Conservation (phyloP, 1,140 invertebrate species). For the Eulimnadia texana region DNA sequence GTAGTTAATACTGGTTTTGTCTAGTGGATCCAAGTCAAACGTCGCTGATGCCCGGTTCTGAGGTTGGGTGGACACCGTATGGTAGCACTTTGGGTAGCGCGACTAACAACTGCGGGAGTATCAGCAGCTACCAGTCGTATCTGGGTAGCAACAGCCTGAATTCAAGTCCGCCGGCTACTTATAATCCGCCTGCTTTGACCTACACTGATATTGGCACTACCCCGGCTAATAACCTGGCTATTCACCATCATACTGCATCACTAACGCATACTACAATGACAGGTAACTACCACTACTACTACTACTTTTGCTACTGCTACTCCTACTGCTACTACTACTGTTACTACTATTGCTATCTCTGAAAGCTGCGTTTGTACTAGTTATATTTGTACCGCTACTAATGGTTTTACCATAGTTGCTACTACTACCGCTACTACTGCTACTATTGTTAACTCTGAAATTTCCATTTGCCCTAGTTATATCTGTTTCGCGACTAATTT, state of each 20-base stretch:
- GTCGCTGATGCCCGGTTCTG: background rate
- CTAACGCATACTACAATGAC: background rate
- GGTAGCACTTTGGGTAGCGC: conserved; percentile 5
- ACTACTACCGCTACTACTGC: no score
- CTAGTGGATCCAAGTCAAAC: background rate
- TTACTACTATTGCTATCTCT: no score
- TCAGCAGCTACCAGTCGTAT: conserved; percentile 5
- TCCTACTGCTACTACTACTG: no score
- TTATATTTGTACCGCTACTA: no score
- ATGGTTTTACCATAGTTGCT: no score
- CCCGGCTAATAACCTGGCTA: background rate
- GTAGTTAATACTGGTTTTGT: background rate
- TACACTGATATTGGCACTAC: background rate
- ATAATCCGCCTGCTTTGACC: conserved; percentile 8
- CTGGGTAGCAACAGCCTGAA: conserved; percentile 1
- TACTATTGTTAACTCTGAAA: no score
- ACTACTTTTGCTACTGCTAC: no score
- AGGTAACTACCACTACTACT: background rate
- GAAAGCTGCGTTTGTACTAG: no score
- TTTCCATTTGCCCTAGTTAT: no score
- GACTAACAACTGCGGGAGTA: conserved; percentile 1
- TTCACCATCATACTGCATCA: background rate
- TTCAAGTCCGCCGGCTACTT: conserved; percentile 4
- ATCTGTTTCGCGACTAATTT: no score
- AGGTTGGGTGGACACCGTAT: background rate